A percentile compares a stretch with the other conserved stretches of the same genome.
Conservation (phyloP, 2,797 vertebrate species). For the Arnoldichthys spilopterus region DNA sequence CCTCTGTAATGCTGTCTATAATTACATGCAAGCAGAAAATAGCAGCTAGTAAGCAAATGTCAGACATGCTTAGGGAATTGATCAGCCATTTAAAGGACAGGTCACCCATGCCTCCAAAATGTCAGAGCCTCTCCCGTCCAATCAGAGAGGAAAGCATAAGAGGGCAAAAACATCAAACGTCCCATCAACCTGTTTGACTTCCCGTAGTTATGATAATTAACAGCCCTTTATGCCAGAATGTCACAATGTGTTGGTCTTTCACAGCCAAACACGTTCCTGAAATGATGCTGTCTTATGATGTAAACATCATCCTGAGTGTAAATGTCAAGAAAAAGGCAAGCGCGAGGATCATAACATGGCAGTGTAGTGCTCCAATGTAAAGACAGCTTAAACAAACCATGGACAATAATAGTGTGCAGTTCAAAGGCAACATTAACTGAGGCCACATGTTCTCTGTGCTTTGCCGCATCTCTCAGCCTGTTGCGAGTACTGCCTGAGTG, state of each 20-base stretch:
- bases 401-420: background rate
- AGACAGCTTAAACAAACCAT: background rate
- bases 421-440: background rate
- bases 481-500: background rate
- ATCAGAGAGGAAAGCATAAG: conserved; percentile 47
- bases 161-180: conserved; percentile 51
- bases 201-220: conserved; percentile 54
- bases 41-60: conserved; percentile 61
- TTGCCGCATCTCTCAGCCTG: background rate
- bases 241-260: conserved; percentile 46
- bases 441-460: background rate
- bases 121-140: conserved; percentile 48
- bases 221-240: conserved; percentile 34
- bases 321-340: conserved; percentile 22
- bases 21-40: conserved; percentile 56
- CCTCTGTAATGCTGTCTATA: conserved; percentile 53
- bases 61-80: conserved; percentile 57
- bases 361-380: background rate
- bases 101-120: conserved; percentile 58
- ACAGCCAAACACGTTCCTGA: conserved; percentile 26
- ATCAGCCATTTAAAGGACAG: conserved; percentile 63
- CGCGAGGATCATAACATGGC: background rate
- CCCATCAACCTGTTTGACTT: conserved; percentile 53
- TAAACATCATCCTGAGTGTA: conserved; percentile 29
- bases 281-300: conserved; percentile 5